Evolutionary conservation across 2,797 vertebrate genomes (phyloP).

Genomic region (Astyanax mexicanus): DNA sequence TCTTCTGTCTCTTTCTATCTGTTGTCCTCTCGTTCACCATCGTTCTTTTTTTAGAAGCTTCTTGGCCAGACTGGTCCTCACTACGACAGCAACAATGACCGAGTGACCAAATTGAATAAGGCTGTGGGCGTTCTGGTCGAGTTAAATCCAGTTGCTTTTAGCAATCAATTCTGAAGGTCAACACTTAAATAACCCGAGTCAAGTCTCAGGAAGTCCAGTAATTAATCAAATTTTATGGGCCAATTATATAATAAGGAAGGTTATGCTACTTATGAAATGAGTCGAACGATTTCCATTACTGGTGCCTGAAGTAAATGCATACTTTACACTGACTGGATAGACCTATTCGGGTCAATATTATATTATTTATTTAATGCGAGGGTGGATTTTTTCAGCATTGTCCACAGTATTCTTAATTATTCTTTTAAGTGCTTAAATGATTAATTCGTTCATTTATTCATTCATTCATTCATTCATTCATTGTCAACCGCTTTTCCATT

Average conservation of each 20-base stretch:
- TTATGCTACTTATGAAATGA: slow-evolving; percentile 15
- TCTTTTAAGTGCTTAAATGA: too few species aligned
- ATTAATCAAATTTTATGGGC: slow-evolving; percentile 16
- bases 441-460: too few species aligned
- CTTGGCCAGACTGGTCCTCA: not conserved
- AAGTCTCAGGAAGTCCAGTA: slow-evolving; percentile 7
- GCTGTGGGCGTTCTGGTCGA: slow-evolving; percentile 6
- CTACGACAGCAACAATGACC: slow-evolving; percentile 19
- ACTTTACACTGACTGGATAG: not conserved
- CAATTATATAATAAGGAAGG: slow-evolving; percentile 6
- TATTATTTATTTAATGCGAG: too few species aligned
- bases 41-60: not conserved
- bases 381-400: too few species aligned
- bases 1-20: slow-evolving; percentile 16
- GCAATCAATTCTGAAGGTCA: not conserved
- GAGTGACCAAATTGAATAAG: slow-evolving; percentile 3
- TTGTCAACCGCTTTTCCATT: too few species aligned
- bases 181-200: not conserved
- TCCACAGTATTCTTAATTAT: too few species aligned
- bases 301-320: not conserved
- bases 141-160: not conserved
- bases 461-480: too few species aligned
- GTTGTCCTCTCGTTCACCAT: not conserved
- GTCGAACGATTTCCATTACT: not conserved
- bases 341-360: too few species aligned